phyloP scores from a whole-genome alignment of 2,113 vertebrate species.

The Zeus faber region DNA sequence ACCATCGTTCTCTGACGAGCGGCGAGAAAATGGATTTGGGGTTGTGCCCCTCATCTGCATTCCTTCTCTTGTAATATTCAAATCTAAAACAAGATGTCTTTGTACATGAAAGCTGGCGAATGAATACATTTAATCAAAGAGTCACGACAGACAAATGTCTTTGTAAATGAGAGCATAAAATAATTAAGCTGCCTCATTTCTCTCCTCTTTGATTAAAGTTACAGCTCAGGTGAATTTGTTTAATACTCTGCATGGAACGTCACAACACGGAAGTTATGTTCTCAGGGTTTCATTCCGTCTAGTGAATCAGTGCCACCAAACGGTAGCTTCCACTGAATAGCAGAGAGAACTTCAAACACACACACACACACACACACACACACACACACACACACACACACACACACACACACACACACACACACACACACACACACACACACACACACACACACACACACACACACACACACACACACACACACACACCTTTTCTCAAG shows the following conservation, averaged over 20 bases:
- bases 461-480: too few relatives aligned
- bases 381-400: too few relatives aligned
- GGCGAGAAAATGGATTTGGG: conserved; percentile 23
- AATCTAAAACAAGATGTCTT: conserved; percentile 32
- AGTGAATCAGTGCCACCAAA: conserved; percentile 10
- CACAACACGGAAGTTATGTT: not conserved
- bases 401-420: too few relatives aligned
- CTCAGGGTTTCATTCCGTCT: conserved; percentile 8
- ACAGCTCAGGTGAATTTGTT: too few relatives aligned
- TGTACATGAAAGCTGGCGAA: conserved; percentile 17
- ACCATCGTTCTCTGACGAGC: not conserved
- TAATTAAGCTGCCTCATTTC: conserved; percentile 11
- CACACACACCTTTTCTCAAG: too few relatives aligned
- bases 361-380: too few relatives aligned
- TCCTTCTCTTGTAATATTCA: conserved; percentile 19
- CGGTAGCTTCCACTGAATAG: too few relatives aligned
- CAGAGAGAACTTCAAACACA: too few relatives aligned
- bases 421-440: too few relatives aligned
- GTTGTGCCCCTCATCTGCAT: conserved; percentile 21
- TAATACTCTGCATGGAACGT: conserved; percentile 4
- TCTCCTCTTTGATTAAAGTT: too few relatives aligned
- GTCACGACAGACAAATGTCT: conserved; percentile 24
- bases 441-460: too few relatives aligned
- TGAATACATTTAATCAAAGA: conserved; percentile 10
- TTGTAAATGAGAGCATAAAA: conserved; percentile 21